phyloP scores from a whole-genome alignment of 2,888 invertebrate genomes.

The Theretra japonica region DNA sequence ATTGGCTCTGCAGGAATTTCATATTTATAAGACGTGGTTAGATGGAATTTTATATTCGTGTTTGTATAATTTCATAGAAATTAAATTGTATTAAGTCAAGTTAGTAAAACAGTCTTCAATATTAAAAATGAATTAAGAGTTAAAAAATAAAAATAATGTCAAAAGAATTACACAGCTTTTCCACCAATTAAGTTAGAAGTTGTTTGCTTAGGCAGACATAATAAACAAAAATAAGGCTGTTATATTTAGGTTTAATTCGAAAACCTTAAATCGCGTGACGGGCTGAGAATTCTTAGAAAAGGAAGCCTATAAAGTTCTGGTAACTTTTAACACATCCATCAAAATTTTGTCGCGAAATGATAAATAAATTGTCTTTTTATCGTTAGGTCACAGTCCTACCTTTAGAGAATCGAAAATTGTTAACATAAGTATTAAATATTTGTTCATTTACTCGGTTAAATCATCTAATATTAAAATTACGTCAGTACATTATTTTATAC shows the following conservation, averaged over 20 bases:
- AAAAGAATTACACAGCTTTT: too few species aligned
- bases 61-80: too few species aligned
- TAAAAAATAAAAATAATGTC: too few species aligned
- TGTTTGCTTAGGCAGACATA: neutral
- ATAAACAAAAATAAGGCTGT: neutral
- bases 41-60: too few species aligned
- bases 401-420: neutral
- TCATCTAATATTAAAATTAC: neutral
- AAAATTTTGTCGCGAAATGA: conserved; percentile 43
- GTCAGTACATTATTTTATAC: too few species aligned
- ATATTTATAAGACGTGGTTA: too few species aligned
- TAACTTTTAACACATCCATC: conserved; percentile 43
- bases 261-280: conserved; percentile 18
- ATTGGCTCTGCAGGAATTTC: too few species aligned
- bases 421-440: too few species aligned
- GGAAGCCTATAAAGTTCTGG: conserved; percentile 29
- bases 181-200: neutral
- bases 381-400: conserved; percentile 36
- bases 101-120: too few species aligned
- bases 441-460: neutral
- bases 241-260: neutral
- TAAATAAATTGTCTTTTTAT: conserved; percentile 44
- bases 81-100: too few species aligned
- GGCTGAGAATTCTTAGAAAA: conserved; percentile 18
- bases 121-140: too few species aligned